Evolutionary conservation across 2,797 vertebrate genomes (phyloP).

Genomic region (Enteromius thamalakanensis): DNA sequence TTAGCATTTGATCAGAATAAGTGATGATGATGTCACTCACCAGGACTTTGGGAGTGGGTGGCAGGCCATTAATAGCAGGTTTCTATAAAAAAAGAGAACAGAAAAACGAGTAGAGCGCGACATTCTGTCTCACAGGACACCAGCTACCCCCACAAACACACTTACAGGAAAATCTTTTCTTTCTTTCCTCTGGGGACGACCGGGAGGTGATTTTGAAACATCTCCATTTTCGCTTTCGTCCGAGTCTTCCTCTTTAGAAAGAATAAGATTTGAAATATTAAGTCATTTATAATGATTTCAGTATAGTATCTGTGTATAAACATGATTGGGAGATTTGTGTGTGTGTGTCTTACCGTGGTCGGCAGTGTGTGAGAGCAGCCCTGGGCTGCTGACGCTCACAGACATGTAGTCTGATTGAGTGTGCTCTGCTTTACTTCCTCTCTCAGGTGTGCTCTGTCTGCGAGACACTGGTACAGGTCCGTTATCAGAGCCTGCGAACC

Average conservation of each 20-base stretch:
- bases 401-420: constrained; percentile 78
- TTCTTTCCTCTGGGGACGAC: constrained; percentile 86
- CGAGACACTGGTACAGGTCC: constrained; percentile 77
- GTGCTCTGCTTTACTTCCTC: constrained; percentile 69
- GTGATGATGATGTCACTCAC: constrained; percentile 78
- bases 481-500: constrained; percentile 83
- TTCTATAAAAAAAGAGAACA: constrained; percentile 78
- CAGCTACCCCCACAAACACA: constrained; percentile 58
- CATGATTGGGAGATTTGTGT: background rate
- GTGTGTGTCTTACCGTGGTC: constrained; percentile 66
- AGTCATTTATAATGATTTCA: background rate
- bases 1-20: background rate
- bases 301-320: background rate
- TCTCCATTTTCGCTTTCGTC: constrained; percentile 82
- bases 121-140: constrained; percentile 16
- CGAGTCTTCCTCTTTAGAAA: constrained; percentile 81
- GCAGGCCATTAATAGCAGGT: constrained; percentile 94
- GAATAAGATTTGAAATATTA: background rate
- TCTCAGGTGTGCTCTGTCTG: constrained; percentile 89
- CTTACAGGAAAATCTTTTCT: constrained; percentile 93
- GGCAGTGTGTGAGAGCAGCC: constrained; percentile 73
- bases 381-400: constrained; percentile 85
- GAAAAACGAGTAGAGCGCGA: background rate
- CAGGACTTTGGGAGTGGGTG: constrained; percentile 97
- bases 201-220: constrained; percentile 78